phyloP scores from a whole-genome alignment of 2,888 invertebrate genomes.

The Cyclophora albipunctata region DNA sequence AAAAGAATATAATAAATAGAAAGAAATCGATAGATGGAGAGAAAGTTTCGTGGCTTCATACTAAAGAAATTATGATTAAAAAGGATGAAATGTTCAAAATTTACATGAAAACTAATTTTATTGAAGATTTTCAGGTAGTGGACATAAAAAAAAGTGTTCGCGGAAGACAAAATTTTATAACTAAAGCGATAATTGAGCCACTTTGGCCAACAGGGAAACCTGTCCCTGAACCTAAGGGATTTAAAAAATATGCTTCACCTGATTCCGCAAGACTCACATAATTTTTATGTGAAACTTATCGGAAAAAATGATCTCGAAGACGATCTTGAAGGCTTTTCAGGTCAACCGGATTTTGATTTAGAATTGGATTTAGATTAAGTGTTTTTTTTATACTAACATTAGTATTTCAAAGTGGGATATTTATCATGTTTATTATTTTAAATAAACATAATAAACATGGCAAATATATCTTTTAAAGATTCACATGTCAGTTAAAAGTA shows the following conservation, averaged over 20 bases:
- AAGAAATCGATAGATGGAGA: constrained; percentile 5
- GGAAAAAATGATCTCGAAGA: no score
- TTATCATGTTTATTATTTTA: no score
- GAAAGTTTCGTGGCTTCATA: constrained; percentile 10
- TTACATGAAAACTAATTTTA: constrained; percentile 5
- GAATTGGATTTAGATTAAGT: no score
- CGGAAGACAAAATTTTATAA: constrained; percentile 3
- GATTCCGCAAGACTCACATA: constrained; percentile 11
- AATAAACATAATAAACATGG: no score
- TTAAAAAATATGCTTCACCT: constrained; percentile 14
- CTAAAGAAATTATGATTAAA: constrained; percentile 12
- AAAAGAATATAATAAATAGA: constrained; percentile 11
- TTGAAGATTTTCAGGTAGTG: constrained; percentile 8
- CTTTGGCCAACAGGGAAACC: constrained; percentile 17
- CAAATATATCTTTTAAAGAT: no score
- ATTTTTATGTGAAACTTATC: constrained; percentile 5
- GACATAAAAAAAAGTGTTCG: constrained; percentile 5
- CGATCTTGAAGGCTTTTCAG: no score
- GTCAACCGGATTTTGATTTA: no score
- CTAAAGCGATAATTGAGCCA: constrained; percentile 7
- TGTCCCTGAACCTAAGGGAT: constrained; percentile 13
- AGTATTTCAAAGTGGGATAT: no score
- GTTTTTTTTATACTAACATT: no score
- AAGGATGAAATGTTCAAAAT: constrained; percentile 8
- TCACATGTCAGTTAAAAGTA: no score